Conservation (phyloP, 2,113 vertebrate species). For the Eptatretus burgeri region DNA sequence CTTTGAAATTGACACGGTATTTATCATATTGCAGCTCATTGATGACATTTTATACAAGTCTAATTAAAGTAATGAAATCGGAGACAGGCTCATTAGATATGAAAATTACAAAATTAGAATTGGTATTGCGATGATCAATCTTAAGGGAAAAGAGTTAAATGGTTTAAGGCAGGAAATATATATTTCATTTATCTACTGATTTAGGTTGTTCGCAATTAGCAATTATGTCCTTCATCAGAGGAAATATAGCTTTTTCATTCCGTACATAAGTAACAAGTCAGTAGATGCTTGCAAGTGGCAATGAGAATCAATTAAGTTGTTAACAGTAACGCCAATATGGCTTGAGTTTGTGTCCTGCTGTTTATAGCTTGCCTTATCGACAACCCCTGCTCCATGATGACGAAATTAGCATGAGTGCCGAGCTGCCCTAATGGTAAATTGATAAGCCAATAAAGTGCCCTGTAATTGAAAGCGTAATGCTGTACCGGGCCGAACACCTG, state of each 20-base stretch:
- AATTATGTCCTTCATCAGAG: neutral
- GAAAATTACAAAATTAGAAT: slow-evolving; percentile 99
- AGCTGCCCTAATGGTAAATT: neutral
- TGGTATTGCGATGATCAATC: slow-evolving; percentile 5
- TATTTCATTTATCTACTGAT: slow-evolving; percentile 5
- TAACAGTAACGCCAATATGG: slow-evolving; percentile 4
- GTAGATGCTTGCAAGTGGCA: neutral
- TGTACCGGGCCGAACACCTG: too few relatives aligned
- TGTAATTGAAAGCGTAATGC: too few relatives aligned
- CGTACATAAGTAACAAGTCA: neutral
- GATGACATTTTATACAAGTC: slow-evolving; percentile 99
- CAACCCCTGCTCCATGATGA: neutral
- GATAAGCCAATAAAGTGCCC: too few relatives aligned
- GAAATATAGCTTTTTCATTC: slow-evolving; percentile 3
- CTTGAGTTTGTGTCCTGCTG: neutral
- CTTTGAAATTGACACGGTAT: slow-evolving; percentile 98
- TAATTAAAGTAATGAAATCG: slow-evolving; percentile 99
- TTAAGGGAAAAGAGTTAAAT: slow-evolving; percentile 2
- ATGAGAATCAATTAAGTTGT: slow-evolving; percentile 4
- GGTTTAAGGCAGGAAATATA: slow-evolving; percentile 4
- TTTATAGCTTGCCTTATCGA: slow-evolving; percentile 1
- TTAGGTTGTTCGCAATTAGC: slow-evolving; percentile 3
- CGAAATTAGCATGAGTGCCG: neutral
- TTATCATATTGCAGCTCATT: slow-evolving; percentile 99
- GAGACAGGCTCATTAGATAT: slow-evolving; percentile 99